Percentiles rank a stretch among this genome's conserved stretches.
Conservation (phyloP, 2,888 invertebrate genomes). For the Bombylius discolor region DNA sequence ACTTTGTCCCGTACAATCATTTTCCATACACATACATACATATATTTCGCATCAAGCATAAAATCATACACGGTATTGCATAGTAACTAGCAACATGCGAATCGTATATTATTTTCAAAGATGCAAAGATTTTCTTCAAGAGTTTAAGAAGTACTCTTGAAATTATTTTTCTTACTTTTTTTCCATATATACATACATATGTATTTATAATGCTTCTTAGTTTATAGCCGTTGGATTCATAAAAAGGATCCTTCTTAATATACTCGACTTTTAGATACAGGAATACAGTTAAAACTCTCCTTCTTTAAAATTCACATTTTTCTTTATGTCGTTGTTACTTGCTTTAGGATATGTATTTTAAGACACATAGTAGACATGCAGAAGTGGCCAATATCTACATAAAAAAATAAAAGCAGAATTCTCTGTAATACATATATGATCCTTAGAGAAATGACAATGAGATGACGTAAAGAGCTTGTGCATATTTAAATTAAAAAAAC, state of each 20-base stretch:
- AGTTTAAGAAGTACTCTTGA: conserved; percentile 1
- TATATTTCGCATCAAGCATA: too few relatives aligned
- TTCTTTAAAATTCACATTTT: too few relatives aligned
- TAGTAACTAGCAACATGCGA: too few relatives aligned
- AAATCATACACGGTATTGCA: too few relatives aligned
- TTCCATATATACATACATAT: not conserved
- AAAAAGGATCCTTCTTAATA: too few relatives aligned
- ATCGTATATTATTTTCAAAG: too few relatives aligned
- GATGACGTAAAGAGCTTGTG: not conserved
- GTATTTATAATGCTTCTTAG: not conserved
- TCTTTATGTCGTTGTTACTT: not conserved
- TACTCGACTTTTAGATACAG: too few relatives aligned
- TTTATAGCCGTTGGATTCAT: too few relatives aligned
- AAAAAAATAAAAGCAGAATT: not conserved
- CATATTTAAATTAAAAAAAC: too few relatives aligned
- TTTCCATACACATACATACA: too few relatives aligned
- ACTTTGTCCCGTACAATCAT: not conserved
- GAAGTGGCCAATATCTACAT: conserved; percentile 8
- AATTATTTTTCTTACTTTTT: conserved; percentile 7
- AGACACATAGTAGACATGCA: conserved; percentile 1
- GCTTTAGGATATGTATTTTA: not conserved
- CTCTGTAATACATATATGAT: too few relatives aligned
- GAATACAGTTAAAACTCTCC: too few relatives aligned
- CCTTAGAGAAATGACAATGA: conserved; percentile 2
- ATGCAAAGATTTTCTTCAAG: not conserved